These are phyloP conservation scores for Leucopsar rothschildi DNA, from an alignment of 2,113 vertebrate genomes.

Conservation along the genomic window DNA sequence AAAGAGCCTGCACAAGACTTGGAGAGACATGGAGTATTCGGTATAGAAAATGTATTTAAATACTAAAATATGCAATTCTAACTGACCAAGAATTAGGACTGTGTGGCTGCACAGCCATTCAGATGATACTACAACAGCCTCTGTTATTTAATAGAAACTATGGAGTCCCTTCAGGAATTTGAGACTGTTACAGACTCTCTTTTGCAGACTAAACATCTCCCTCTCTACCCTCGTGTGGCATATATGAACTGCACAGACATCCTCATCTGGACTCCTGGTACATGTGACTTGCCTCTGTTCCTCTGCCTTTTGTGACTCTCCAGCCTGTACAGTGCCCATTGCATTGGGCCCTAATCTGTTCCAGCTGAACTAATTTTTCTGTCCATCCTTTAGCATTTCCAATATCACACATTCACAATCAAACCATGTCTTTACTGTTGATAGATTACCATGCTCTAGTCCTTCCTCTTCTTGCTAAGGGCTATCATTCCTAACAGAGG, in stretches of 20 bases:
- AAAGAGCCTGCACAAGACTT: neutral
- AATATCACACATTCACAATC: neutral
- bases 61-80: neutral
- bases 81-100: neutral
- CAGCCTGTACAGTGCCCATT: neutral
- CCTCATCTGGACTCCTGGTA: neutral
- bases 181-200: neutral
- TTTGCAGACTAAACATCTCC: neutral
- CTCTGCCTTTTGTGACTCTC: neutral
- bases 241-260: neutral
- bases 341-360: neutral
- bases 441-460: neutral
- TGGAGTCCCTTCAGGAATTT: neutral
- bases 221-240: rapidly evolving
- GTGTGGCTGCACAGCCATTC: neutral
- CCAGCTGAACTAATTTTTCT: neutral
- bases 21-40: neutral
- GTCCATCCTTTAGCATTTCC: neutral
- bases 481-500: neutral
- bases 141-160: neutral
- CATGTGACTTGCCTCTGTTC: neutral
- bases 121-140: neutral
- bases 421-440: neutral
- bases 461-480: neutral
- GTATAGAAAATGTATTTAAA: neutral